Evolutionary conservation across 2,888 invertebrate genomes (phyloP).

Genomic region (Pammene aurita): DNA sequence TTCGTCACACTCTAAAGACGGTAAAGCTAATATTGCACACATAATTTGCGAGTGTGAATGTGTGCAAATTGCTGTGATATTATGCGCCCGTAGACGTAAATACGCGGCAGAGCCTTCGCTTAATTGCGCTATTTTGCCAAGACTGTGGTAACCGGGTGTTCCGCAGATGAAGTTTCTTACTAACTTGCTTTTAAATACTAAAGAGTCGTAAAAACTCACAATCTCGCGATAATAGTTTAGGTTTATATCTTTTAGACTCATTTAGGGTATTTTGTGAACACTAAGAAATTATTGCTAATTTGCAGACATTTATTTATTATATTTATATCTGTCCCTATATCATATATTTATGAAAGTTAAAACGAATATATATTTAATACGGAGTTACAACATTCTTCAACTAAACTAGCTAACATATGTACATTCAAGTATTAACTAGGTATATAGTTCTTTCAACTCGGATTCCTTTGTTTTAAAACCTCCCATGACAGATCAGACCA

Average conservation of each 20-base stretch:
- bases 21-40: conserved; percentile 17
- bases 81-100: conserved; percentile 19
- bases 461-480: too few species aligned
- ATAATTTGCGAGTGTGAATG: conserved; percentile 20
- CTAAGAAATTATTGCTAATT: not conserved
- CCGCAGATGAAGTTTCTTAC: conserved; percentile 28
- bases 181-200: conserved; percentile 38
- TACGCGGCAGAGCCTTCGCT: conserved; percentile 16
- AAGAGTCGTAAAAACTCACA: conserved; percentile 35
- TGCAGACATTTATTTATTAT: too few species aligned
- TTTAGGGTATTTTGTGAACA: not conserved
- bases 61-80: conserved; percentile 36
- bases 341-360: too few species aligned
- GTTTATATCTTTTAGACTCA: conserved; percentile 9
- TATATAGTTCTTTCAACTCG: too few species aligned
- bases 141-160: conserved; percentile 24
- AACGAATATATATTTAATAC: too few species aligned
- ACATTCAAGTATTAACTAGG: too few species aligned
- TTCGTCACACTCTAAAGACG: conserved; percentile 1
- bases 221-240: conserved; percentile 19
- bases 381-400: too few species aligned
- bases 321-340: too few species aligned
- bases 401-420: too few species aligned
- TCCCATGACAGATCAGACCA: too few species aligned
- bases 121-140: conserved; percentile 38